Base-by-base conservation (phyloP, 2,888 invertebrate species). In the Leptinotarsa peninsularis region DNA sequence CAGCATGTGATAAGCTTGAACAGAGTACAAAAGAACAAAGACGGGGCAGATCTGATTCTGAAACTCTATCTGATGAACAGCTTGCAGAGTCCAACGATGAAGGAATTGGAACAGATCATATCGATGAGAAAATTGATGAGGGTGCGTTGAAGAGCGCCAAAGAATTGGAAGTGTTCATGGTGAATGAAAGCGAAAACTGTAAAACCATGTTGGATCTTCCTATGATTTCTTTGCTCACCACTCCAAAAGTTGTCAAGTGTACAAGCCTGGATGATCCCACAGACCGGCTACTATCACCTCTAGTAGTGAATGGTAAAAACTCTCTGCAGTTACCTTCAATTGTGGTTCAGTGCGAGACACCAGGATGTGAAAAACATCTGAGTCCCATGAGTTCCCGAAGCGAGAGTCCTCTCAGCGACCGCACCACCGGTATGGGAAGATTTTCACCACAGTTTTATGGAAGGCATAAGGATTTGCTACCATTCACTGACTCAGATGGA, bases 331-430 rank as follows among this genome's bases (percentile, higher is more conserved):
- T 94, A 80, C 91, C 93, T 72, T 91, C 93, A 0, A 91, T 92
- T 80, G 89, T 91, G 54, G 90, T 92, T 71, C 91, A 91, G 82
- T 87, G 89, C 27, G 91, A 91, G 79, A 82, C 86, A 33, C 84
- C 85, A 7, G 81, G 81, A 50, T 78, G 82, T 67, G 85, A 85
- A 18, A 85, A 85, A 77, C 84, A 81, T 66, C 77, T 93, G 67
- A 94, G 94, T 84, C 94, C 94, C 5, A 93, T 94, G 73, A 94
- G 94, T 87, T 94, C 94, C 18, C 90, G 94, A 80, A 94, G 94
- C 84, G 94, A 94, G 85, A 94, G 94, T 87, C 94, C 94, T 14
- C 88, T 94, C 67, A 94, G 94, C 87, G 94, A 94, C 86, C 91
- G 92, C 83, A 93, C 93, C 67, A 86, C 85, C 18, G 91, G 93